Base-by-base conservation (phyloP, 1,140 invertebrate genomes). In the Himalopsyche phryganea region DNA sequence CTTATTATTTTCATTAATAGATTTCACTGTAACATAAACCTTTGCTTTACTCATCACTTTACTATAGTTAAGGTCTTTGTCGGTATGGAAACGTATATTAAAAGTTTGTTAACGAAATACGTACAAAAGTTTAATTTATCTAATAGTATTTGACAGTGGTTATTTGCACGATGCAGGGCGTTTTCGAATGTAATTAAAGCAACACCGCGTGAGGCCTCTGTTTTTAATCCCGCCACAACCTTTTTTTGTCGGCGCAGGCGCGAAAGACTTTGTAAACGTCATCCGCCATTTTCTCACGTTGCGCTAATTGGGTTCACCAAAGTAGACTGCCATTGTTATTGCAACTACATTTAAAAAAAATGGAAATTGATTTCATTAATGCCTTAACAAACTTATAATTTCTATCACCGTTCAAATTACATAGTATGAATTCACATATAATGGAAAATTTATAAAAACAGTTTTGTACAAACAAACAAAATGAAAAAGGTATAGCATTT, bases 281-380 rank as follows among this genome's bases (percentile, higher is more conserved):
- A 13, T 50, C 19, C 40, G 42, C 53, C 52, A 45, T 56, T 61
- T 61, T 51, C 59, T 61, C 59, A 61, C 59, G 47, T 51, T 40
- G 15, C 11, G 42, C 51, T 61, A 61, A 61, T 61, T 61, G 59
- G 59, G 20, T 14, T n/a, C 40, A 13, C 47, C 47, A 55, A 61
- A 61, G 55, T 60, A 51, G 58, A 60, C 35, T 51, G 35, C 7
- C 35, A 20, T 28, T 28, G 23, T 28, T 28, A 28, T 28, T 28
- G 23, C 23, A 9, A 5, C 9, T 28, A 28, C 23, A 28, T 28
- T 28, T 3, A 5, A 28, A 28, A 28, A 28, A 28, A n/a, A n/a
- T n/a, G n/a, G n/a, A n/a, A n/a, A 35, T 35, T 35, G 33, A 35
- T 35, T 6, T n/a, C n/a, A 35, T 6, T 35, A 35, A 7, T 35